phyloP scores from a whole-genome alignment of 2,888 invertebrate species.

The Linyphia triangularis region DNA sequence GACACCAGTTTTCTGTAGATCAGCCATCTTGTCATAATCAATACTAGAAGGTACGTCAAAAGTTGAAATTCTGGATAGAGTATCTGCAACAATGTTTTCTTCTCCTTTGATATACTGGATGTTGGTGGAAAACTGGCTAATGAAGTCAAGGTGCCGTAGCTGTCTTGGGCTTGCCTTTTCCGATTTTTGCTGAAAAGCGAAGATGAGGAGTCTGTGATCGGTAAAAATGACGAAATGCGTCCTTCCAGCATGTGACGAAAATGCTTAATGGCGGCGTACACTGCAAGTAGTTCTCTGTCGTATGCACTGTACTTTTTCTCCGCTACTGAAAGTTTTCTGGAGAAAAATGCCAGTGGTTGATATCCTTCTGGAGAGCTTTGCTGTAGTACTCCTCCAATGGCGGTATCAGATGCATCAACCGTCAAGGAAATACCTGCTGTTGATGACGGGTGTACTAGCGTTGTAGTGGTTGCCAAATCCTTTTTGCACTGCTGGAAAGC shows the following conservation, averaged over 20 bases:
- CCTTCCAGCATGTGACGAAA: slow-evolving; percentile 54
- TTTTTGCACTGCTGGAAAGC: slow-evolving; percentile 40
- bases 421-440: neutral
- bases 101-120: slow-evolving; percentile 78
- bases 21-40: neutral
- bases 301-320: slow-evolving; percentile 45
- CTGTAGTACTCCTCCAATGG: slow-evolving; percentile 77
- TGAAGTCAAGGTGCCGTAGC: slow-evolving; percentile 77
- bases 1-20: neutral
- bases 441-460: neutral
- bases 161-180: slow-evolving; percentile 78
- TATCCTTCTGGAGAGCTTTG: slow-evolving; percentile 75
- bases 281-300: slow-evolving; percentile 77
- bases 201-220: slow-evolving; percentile 75
- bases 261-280: slow-evolving; percentile 76
- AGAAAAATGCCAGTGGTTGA: slow-evolving; percentile 49
- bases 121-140: slow-evolving; percentile 79
- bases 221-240: slow-evolving; percentile 24
- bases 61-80: slow-evolving; percentile 29
- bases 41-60: neutral
- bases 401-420: slow-evolving; percentile 5
- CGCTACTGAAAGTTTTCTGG: neutral
- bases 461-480: neutral
- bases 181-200: neutral
- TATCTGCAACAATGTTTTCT: slow-evolving; percentile 30